Percentiles rank a stretch among this genome's conserved stretches.
These are phyloP conservation scores for Nipponia nippon DNA, from an alignment of 2,113 vertebrate genomes.

Conservation along the genomic window DNA sequence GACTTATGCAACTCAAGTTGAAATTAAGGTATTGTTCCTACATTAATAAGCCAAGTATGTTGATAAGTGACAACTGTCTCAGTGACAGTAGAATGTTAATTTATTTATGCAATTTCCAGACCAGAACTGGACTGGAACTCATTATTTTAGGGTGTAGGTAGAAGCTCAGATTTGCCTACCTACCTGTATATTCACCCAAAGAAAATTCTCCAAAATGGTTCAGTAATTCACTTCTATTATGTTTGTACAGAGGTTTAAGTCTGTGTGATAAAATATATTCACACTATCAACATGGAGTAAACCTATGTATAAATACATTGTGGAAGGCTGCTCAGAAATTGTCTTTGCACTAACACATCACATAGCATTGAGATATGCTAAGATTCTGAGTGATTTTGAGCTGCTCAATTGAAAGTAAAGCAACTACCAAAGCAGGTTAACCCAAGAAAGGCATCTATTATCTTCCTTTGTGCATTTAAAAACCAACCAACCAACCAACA, in stretches of 20 bases:
- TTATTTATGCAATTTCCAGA: not conserved
- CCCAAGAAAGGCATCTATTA: not conserved
- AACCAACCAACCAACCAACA: rapidly evolving
- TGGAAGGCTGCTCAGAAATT: not conserved
- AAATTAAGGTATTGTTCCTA: not conserved
- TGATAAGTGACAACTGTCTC: not conserved
- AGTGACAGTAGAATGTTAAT: not conserved
- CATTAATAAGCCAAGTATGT: not conserved
- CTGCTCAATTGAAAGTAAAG: not conserved
- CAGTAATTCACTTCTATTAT: not conserved
- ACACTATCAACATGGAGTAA: not conserved
- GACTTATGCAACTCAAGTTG: not conserved
- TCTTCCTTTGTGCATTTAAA: not conserved
- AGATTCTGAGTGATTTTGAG: not conserved
- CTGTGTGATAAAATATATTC: not conserved
- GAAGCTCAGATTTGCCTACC: not conserved
- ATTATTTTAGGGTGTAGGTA: not conserved
- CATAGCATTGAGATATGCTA: not conserved
- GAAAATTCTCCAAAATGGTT: not conserved
- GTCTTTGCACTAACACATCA: not conserved
- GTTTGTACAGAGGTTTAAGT: not conserved
- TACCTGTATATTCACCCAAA: not conserved
- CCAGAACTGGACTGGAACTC: not conserved
- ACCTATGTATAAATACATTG: not conserved
- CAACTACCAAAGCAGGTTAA: not conserved